Conservation (phyloP, 2,888 invertebrate species). For the Melieria crassipennis region DNA sequence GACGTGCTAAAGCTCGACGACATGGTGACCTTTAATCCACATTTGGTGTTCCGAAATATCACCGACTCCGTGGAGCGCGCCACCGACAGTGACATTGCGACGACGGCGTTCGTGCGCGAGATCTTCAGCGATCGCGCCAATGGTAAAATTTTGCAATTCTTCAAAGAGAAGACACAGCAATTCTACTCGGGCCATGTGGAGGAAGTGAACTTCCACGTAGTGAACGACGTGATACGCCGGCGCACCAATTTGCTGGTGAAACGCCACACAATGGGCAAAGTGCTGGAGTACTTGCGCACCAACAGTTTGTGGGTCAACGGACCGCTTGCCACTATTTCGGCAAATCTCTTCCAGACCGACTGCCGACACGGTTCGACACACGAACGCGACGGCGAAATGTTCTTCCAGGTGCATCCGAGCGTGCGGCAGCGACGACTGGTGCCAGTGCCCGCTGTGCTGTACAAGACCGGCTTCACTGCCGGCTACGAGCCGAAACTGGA, state of each 20-base stretch:
- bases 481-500: conserved; percentile 87
- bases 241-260: conserved; percentile 83
- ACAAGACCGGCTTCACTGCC: conserved; percentile 79
- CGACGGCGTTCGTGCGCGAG: conserved; percentile 83
- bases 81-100: conserved; percentile 76
- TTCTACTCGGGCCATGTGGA: conserved; percentile 89
- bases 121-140: conserved; percentile 84
- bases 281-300: conserved; percentile 79
- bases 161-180: conserved; percentile 86
- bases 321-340: conserved; percentile 82
- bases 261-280: conserved; percentile 80
- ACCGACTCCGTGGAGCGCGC: conserved; percentile 81
- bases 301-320: conserved; percentile 77
- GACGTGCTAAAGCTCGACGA: conserved; percentile 85
- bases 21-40: conserved; percentile 90
- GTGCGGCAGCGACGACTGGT: conserved; percentile 82
- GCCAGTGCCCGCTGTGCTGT: conserved; percentile 85
- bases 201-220: conserved; percentile 83
- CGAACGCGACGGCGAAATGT: conserved; percentile 86
- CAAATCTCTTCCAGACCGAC: conserved; percentile 86
- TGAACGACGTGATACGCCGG: conserved; percentile 83
- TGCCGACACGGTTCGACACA: conserved; percentile 78
- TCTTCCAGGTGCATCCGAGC: conserved; percentile 84
- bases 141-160: conserved; percentile 84
- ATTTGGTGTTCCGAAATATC: conserved; percentile 85